Conservation (phyloP, 2,797 vertebrate species). For the Taenioides sp. region DNA sequence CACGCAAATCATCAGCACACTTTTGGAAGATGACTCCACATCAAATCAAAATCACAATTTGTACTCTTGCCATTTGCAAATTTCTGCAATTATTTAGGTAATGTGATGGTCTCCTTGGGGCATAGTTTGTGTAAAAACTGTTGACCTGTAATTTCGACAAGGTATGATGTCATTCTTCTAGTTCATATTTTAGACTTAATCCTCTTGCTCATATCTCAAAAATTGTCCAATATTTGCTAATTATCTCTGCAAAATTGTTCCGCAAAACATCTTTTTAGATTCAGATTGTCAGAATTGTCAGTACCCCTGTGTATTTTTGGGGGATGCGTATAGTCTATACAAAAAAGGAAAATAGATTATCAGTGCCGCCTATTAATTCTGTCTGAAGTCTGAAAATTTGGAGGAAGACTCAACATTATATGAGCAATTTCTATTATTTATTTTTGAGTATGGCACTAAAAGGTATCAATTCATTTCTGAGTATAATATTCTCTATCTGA, state of each 20-base stretch:
- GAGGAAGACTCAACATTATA: too few relatives aligned
- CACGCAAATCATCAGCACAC: conserved; percentile 34
- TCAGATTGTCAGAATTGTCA: too few relatives aligned
- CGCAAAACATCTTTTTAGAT: too few relatives aligned
- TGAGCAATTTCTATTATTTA: too few relatives aligned
- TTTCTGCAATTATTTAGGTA: neutral
- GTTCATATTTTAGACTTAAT: neutral
- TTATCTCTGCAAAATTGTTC: too few relatives aligned
- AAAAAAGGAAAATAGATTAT: neutral
- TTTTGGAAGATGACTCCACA: conserved; percentile 10
- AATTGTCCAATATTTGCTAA: too few relatives aligned
- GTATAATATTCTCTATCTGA: neutral
- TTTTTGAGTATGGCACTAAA: too few relatives aligned
- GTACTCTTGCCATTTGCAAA: neutral
- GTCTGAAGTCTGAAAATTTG: too few relatives aligned
- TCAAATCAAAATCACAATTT: neutral
- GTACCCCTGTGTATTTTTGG: too few relatives aligned
- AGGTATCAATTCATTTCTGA: neutral
- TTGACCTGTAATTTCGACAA: neutral
- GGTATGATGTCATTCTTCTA: neutral
- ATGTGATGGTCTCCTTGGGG: neutral
- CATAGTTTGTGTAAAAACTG: neutral
- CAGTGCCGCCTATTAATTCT: neutral
- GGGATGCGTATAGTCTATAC: too few relatives aligned
- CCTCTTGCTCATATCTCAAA: too few relatives aligned